These are phyloP conservation scores for Yasuhikotakia modesta DNA, from an alignment of 2,797 vertebrate genomes.

Conservation along the genomic window DNA sequence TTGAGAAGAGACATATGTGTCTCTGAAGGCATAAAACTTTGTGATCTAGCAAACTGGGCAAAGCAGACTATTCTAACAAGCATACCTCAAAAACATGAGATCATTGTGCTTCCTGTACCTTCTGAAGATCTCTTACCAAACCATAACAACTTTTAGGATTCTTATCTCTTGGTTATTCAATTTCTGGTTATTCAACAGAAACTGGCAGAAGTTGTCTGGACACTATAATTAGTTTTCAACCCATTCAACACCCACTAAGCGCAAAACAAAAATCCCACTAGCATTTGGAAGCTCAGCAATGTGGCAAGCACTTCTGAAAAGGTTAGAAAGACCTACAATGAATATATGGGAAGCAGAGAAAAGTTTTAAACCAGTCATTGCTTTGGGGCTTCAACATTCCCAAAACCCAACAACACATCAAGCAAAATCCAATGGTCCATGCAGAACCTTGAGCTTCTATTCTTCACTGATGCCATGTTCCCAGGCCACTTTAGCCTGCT, in stretches of 20 bases:
- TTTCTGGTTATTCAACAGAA: neutral
- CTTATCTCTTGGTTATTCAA: conserved; percentile 1
- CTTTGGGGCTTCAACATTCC: neutral
- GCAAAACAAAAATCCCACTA: conserved; percentile 32
- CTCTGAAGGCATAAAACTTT: neutral
- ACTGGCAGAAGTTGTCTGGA: neutral
- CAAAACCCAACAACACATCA: conserved; percentile 13
- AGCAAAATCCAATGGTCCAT: neutral
- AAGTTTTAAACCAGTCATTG: conserved; percentile 2
- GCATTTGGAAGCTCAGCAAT: conserved; percentile 60
- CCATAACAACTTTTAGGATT: conserved; percentile 5
- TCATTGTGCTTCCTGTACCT: conserved; percentile 27
- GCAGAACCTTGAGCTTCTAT: conserved; percentile 69
- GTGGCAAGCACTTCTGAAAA: conserved; percentile 51
- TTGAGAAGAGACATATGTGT: neutral
- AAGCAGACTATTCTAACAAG: neutral
- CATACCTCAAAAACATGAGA: neutral
- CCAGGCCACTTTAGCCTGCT: conserved; percentile 91
- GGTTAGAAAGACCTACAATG: conserved; percentile 47
- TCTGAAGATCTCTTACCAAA: neutral
- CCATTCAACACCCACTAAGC: conserved; percentile 21
- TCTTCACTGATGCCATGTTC: conserved; percentile 93
- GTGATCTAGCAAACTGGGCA: neutral
- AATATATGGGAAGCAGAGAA: conserved; percentile 15
- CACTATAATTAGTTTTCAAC: neutral